These are phyloP conservation scores for Paramormyrops hopkinsi DNA, from an alignment of 2,797 vertebrate genomes.

Conservation along the genomic window DNA sequence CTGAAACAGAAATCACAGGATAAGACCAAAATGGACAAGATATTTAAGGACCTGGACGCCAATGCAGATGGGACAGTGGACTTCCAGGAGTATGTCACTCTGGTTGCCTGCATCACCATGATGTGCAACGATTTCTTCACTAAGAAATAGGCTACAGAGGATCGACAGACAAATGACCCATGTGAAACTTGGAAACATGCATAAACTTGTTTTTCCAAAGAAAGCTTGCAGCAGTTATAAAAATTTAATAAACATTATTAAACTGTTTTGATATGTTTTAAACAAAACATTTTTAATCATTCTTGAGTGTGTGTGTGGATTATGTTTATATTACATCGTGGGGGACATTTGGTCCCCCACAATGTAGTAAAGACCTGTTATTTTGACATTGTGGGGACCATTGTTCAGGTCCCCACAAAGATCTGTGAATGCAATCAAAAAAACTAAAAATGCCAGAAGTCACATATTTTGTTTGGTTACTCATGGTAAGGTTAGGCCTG, in stretches of 20 bases:
- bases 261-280: background rate
- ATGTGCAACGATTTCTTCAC: constrained; percentile 17
- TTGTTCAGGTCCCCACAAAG: background rate
- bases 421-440: background rate
- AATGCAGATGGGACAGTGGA: constrained; percentile 29
- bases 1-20: rapidly evolving
- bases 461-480: background rate
- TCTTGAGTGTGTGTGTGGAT: background rate
- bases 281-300: background rate
- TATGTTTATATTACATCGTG: background rate
- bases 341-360: background rate
- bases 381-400: background rate
- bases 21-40: rapidly evolving
- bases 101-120: constrained; percentile 35
- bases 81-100: constrained; percentile 41
- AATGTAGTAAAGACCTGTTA: no score
- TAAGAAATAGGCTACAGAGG: background rate
- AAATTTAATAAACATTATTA: background rate
- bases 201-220: background rate
- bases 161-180: background rate
- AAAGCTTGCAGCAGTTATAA: background rate
- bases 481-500: background rate
- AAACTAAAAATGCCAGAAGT: background rate
- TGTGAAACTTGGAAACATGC: background rate
- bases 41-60: constrained; percentile 38